Base-by-base conservation (phyloP, 2,888 invertebrate species). In the Ophioninae sp. region DNA sequence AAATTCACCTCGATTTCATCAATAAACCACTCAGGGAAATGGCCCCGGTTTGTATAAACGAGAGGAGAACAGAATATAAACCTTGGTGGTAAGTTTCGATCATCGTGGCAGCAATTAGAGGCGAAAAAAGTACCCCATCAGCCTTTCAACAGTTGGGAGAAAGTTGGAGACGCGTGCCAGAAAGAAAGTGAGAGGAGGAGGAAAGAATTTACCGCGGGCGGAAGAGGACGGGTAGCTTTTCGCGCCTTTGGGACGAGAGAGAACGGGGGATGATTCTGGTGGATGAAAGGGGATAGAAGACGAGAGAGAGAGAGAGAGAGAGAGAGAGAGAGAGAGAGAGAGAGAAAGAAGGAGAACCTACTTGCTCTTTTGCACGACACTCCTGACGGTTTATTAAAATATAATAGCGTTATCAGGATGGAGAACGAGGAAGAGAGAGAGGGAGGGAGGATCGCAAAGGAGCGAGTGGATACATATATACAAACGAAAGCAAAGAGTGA, bases 401-500 rank as follows among this genome's bases (percentile, higher is more conserved):
- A 91, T 93, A 92, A 93, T 91, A 89, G 91, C 90, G 89, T 92
- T 92, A 92, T 93, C 92, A 91, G 82, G 81, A 82, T 84, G 56
- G 76, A 82, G 85, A 83, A 79, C 83, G 82, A 85, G 89, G 84
- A 67, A 59, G 76, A 41, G 58, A 77, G 83, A 39, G 80, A 77
- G 82, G 78, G 80, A 85, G 85, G 84, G 89, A 85, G 59, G 72
- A 13, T 67, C 23, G 63, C 6, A 44, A 44, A 41, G 37, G 71
- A 51, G 41, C 44, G 77, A 30, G 68, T 23, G 76, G 13, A 64
- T 8, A 61, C 63, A 71, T 44, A 73, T 61, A 61, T 73, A 61
- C 37, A 74, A 41, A 74, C 22, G 88, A 56, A n/a, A 74, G 68
- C 58, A 59, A 65, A 61, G 79, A 67, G 65, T 37, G 77, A 69